Evolutionary conservation across 2,888 invertebrate genomes (phyloP).

Genomic region (Stegana nigrithorax): DNA sequence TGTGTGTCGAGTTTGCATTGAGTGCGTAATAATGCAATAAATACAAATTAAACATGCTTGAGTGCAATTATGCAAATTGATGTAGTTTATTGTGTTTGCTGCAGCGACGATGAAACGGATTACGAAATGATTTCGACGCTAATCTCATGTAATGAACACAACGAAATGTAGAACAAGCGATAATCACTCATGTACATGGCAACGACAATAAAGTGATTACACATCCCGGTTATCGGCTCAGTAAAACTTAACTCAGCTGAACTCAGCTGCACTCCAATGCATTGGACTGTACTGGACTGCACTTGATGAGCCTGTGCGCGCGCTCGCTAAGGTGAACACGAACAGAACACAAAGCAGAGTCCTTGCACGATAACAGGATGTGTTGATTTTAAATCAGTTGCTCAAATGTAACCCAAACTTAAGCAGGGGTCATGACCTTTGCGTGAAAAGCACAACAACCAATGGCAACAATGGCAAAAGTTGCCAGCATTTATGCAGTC

Average conservation of each 20-base stretch:
- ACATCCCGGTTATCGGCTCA: too few species aligned
- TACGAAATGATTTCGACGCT: conserved; percentile 55
- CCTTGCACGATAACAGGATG: too few species aligned
- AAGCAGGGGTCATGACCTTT: too few species aligned
- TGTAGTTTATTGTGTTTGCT: conserved; percentile 43
- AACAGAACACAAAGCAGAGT: too few species aligned
- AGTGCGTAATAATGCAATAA: conserved; percentile 58
- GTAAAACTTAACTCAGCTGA: too few species aligned
- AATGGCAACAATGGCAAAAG: too few species aligned
- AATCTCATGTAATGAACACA: conserved; percentile 59
- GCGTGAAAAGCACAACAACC: background rate
- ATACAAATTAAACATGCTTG: conserved; percentile 61
- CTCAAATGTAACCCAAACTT: too few species aligned
- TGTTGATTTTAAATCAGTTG: too few species aligned
- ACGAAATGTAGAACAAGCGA: conserved; percentile 55
- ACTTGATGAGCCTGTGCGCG: too few species aligned
- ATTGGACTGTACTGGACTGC: too few species aligned
- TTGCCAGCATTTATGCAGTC: background rate
- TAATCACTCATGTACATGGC: conserved; percentile 50
- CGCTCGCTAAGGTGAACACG: too few species aligned
- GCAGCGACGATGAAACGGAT: conserved; percentile 35
- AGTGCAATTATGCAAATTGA: conserved; percentile 57
- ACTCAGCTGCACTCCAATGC: too few species aligned
- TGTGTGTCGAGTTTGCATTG: conserved; percentile 38
- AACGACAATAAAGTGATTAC: conserved; percentile 26